phyloP scores from a whole-genome alignment of 2,888 invertebrate genomes.

The Frankliniella intonsa region DNA sequence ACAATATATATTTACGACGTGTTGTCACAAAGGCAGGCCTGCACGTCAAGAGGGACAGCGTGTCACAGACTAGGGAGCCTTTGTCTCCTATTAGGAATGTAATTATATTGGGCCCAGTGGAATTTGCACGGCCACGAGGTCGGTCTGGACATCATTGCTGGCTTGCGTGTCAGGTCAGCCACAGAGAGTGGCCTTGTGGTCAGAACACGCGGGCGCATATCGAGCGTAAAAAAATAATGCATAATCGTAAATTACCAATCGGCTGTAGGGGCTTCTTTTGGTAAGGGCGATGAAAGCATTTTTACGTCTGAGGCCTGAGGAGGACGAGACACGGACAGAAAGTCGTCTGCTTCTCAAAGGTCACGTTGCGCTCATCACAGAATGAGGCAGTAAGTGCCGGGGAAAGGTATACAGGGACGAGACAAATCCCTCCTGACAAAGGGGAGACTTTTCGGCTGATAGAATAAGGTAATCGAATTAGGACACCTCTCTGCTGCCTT shows the following conservation, averaged over 20 bases:
- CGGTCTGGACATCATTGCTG: too few species aligned
- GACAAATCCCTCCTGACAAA: neutral
- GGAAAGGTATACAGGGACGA: neutral
- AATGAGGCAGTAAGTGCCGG: neutral
- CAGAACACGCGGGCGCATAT: too few species aligned
- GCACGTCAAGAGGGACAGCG: neutral
- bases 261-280: too few species aligned
- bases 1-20: conserved; percentile 21
- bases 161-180: too few species aligned
- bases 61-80: too few species aligned
- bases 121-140: too few species aligned
- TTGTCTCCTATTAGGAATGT: too few species aligned
- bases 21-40: neutral
- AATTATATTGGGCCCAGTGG: too few species aligned
- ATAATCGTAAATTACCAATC: too few species aligned
- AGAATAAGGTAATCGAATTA: conserved; percentile 9
- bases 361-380: neutral
- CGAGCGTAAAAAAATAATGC: too few species aligned
- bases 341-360: neutral
- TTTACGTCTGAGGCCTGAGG: neutral
- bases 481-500: neutral
- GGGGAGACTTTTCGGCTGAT: neutral
- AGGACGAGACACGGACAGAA: neutral
- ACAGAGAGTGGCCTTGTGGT: too few species aligned
- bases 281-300: neutral